These are phyloP conservation scores for Chironomus striatipennis DNA, from an alignment of 1,140 invertebrate genomes.

Conservation along the genomic window DNA sequence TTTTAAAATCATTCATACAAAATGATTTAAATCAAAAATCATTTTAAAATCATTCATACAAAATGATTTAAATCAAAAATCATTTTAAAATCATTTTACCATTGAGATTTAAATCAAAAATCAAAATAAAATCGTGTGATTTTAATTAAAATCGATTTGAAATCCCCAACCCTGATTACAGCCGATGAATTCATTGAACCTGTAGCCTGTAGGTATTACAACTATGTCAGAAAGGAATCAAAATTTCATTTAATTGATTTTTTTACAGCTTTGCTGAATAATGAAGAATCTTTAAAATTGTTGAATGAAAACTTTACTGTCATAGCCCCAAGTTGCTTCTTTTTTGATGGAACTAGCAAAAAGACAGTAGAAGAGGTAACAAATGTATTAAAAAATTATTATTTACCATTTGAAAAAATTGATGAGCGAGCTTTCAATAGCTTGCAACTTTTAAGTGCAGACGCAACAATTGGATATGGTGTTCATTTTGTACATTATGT, in stretches of 20 bases:
- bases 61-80: no score
- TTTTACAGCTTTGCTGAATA: conserved; percentile 39
- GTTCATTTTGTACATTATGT: conserved; percentile 45
- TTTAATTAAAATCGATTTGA: no score
- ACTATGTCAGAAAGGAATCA: no score
- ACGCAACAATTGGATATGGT: conserved; percentile 43
- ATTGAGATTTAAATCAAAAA: no score
- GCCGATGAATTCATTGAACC: conserved; percentile 54
- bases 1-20: no score
- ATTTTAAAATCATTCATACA: no score
- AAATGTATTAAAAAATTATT: conserved; percentile 28
- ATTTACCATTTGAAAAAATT: conserved; percentile 1
- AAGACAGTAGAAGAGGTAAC: conserved; percentile 40
- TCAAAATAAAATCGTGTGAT: no score
- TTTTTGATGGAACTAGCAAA: conserved; percentile 43
- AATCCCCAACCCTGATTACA: conserved; percentile 42
- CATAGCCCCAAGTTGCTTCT: conserved; percentile 46
- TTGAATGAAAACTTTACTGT: conserved; percentile 44
- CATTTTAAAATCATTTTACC: no score
- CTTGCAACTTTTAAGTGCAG: conserved; percentile 42
- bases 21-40: no score
- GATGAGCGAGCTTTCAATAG: conserved; percentile 24
- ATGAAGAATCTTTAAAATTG: conserved; percentile 39
- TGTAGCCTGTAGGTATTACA: conserved; percentile 27
- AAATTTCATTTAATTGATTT: background rate